Conservation (phyloP, 2,797 vertebrate genomes). For the Philypnodon macrostomus region DNA sequence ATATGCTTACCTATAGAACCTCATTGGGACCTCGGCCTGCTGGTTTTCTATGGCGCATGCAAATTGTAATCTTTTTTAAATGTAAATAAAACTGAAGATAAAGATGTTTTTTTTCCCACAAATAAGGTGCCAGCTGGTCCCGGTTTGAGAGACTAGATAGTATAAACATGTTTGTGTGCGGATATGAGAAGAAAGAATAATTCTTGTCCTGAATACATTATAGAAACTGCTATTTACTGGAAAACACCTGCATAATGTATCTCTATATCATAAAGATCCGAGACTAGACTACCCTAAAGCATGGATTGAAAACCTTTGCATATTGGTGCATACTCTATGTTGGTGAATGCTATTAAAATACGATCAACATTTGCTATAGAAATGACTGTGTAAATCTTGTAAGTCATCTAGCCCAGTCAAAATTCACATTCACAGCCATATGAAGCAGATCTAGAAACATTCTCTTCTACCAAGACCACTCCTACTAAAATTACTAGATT, state of each 20-base stretch:
- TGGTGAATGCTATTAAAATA: not conserved
- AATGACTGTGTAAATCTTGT: not conserved
- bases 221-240: not conserved
- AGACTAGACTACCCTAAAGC: not conserved
- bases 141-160: not conserved
- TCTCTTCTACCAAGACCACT: too few relatives aligned
- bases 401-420: too few relatives aligned
- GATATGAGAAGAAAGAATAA: not conserved
- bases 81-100: not conserved
- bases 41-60: not conserved
- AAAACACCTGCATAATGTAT: not conserved
- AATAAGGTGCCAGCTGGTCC: not conserved
- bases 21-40: too few relatives aligned
- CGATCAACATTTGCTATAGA: not conserved
- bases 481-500: too few relatives aligned
- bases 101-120: not conserved
- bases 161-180: not conserved
- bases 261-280: not conserved
- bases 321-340: not conserved
- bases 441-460: too few relatives aligned
- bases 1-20: not conserved
- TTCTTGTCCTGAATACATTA: constrained; percentile 3
- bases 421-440: not conserved
- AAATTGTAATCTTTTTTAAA: not conserved
- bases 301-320: not conserved